Percentiles rank a stretch among this genome's conserved stretches.
Conservation (phyloP, 2,113 vertebrate species). For the Toxostoma redivivum region DNA sequence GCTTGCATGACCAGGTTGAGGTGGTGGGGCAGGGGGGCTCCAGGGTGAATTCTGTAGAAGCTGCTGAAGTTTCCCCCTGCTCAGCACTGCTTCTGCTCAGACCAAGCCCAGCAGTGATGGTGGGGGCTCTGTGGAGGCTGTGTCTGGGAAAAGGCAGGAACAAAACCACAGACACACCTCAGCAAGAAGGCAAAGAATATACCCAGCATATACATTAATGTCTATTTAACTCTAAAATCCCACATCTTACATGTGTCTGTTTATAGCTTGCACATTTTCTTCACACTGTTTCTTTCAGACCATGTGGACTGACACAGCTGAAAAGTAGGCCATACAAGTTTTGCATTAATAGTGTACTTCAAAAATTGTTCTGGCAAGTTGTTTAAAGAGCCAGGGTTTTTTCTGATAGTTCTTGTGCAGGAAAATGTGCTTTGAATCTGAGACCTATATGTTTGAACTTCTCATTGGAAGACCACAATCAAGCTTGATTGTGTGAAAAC, state of each 20-base stretch:
- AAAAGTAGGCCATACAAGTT: not conserved
- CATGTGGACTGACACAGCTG: not conserved
- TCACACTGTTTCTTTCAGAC: not conserved
- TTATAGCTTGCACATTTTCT: not conserved
- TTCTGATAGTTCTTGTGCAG: not conserved
- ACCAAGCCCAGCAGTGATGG: accelerated
- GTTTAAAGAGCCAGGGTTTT: not conserved
- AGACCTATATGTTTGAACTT: not conserved
- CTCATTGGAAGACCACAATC: not conserved
- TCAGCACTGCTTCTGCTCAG: not conserved
- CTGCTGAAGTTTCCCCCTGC: not conserved
- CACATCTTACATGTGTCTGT: not conserved
- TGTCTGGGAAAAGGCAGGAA: not conserved
- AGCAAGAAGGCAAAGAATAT: not conserved
- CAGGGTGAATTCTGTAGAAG: not conserved
- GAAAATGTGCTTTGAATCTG: not conserved
- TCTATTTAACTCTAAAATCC: not conserved
- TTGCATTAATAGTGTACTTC: not conserved
- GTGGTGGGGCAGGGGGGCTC: accelerated
- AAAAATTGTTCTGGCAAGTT: not conserved
- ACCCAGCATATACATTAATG: not conserved
- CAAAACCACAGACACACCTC: not conserved
- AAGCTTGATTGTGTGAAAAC: not conserved
- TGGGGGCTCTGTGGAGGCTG: not conserved
- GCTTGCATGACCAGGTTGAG: not conserved